These are phyloP conservation scores for Oeneis ivallda DNA, from an alignment of 2,888 invertebrate species.

Conservation along the genomic window DNA sequence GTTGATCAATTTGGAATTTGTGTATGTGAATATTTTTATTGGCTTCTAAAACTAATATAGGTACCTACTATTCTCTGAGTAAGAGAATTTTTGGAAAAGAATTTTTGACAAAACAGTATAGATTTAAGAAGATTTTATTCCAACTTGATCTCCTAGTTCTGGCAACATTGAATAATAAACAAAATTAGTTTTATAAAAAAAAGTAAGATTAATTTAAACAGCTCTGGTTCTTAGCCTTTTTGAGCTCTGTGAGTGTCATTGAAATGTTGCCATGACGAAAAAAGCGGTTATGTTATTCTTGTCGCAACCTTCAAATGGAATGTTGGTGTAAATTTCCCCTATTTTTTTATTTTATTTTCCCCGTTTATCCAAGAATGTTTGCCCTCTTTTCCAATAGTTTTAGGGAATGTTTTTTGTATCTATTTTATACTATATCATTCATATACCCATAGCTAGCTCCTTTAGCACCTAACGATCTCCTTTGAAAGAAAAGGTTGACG, in stretches of 20 bases:
- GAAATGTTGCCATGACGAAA: constrained; percentile 70
- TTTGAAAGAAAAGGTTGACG: constrained; percentile 70
- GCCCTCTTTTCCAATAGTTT: constrained; percentile 65
- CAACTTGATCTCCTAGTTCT: constrained; percentile 75
- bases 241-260: constrained; percentile 5
- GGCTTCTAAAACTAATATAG: constrained; percentile 55
- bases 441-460: constrained; percentile 71
- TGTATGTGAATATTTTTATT: constrained; percentile 66
- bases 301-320: constrained; percentile 83
- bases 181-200: constrained; percentile 1
- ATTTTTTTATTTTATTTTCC: constrained; percentile 54
- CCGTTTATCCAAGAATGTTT: constrained; percentile 83
- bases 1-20: constrained; percentile 79
- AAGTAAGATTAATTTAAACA: not conserved
- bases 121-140: constrained; percentile 55
- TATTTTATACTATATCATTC: constrained; percentile 59
- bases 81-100: not conserved
- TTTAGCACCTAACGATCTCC: constrained; percentile 67
- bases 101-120: constrained; percentile 36
- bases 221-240: not conserved
- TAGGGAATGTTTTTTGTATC: constrained; percentile 70
- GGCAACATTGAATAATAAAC: constrained; percentile 59
- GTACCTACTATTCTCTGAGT: constrained; percentile 18
- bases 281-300: constrained; percentile 56
- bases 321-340: constrained; percentile 84